Evolutionary conservation across 2,113 vertebrate species (phyloP).

Genomic region (Notothenia rossii): DNA sequence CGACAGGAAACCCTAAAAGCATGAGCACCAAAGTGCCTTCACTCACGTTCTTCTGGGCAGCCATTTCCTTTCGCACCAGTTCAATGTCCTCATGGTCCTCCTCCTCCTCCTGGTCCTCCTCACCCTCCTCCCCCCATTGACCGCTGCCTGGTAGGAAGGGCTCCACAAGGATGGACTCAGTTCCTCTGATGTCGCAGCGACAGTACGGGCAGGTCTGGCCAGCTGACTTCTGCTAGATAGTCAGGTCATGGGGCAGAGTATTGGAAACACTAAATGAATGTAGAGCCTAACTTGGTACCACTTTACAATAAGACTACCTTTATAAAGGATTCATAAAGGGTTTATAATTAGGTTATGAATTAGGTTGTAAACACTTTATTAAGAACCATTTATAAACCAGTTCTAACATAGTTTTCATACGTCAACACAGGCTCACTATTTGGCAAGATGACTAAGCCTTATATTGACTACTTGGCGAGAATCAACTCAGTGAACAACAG

Average conservation of each 20-base stretch:
- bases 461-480: too few species aligned
- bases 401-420: too few species aligned
- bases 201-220: constrained; percentile 91
- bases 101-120: constrained; percentile 59
- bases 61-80: constrained; percentile 80
- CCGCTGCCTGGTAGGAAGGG: constrained; percentile 43
- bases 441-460: too few species aligned
- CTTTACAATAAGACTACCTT: too few species aligned
- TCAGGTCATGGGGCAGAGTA: constrained; percentile 11
- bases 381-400: too few species aligned
- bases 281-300: not conserved
- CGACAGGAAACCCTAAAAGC: too few species aligned
- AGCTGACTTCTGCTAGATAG: constrained; percentile 81
- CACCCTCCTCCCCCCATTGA: constrained; percentile 16
- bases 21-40: not conserved
- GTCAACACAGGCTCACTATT: too few species aligned
- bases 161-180: constrained; percentile 79
- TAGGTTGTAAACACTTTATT: too few species aligned
- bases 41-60: constrained; percentile 72
- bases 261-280: constrained; percentile 15
- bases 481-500: too few species aligned
- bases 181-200: constrained; percentile 87
- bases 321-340: too few species aligned
- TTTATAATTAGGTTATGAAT: too few species aligned
- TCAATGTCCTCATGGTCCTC: constrained; percentile 85